Conservation (phyloP, 2,888 invertebrate species). For the Cerastoderma edule region DNA sequence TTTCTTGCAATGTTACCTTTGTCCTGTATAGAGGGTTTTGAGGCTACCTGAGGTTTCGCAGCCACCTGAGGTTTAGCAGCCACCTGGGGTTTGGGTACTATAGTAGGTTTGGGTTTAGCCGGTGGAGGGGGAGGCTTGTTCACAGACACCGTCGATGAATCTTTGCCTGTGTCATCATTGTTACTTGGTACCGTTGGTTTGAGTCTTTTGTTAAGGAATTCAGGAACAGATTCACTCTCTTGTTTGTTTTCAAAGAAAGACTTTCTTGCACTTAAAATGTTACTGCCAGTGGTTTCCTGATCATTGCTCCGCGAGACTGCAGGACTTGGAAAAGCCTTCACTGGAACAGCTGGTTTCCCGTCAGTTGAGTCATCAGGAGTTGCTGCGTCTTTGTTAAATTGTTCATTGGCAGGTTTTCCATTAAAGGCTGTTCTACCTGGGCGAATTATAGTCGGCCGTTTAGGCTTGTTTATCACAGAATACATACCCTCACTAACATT, state of each 20-base stretch:
- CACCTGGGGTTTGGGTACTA: slow-evolving; percentile 60
- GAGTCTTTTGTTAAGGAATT: slow-evolving; percentile 57
- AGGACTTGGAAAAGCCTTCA: slow-evolving; percentile 2
- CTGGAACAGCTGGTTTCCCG: slow-evolving; percentile 4
- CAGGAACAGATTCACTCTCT: slow-evolving; percentile 35
- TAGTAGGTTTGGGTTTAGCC: slow-evolving; percentile 60
- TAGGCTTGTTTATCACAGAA: slow-evolving; percentile 63
- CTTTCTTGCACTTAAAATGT: background rate
- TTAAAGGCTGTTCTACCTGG: slow-evolving; percentile 37
- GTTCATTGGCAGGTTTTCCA: background rate
- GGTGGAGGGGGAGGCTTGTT: slow-evolving; percentile 16
- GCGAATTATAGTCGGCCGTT: slow-evolving; percentile 66
- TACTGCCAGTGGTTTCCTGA: slow-evolving; percentile 12
- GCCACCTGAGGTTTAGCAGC: slow-evolving; percentile 42
- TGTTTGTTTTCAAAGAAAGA: slow-evolving; percentile 12
- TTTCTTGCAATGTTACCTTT: background rate
- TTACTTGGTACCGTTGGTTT: slow-evolving; percentile 45
- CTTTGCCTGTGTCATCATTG: background rate
- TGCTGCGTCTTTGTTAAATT: background rate
- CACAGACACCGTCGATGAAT: too few species aligned
- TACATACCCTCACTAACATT: slow-evolving; percentile 25
- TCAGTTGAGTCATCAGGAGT: background rate
- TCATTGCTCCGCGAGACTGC: background rate
- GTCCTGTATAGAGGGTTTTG: background rate
- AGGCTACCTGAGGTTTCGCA: slow-evolving; percentile 13